phyloP scores from a whole-genome alignment of 2,113 vertebrate species.

The Amblyornis subalaris region DNA sequence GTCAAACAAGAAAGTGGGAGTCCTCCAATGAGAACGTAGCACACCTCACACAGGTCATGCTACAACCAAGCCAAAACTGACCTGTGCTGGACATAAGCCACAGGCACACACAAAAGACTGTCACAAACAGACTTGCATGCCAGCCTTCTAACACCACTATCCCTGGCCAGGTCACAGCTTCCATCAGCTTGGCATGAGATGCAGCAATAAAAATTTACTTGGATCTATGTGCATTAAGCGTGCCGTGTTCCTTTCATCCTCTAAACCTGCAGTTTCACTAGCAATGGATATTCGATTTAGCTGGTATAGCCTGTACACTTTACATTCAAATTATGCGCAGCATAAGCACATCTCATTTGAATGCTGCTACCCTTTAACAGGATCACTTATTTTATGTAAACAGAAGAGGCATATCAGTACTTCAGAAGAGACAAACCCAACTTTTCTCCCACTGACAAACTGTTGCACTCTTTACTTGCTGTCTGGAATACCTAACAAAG shows the following conservation, averaged over 20 bases:
- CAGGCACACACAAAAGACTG: fast-evolving
- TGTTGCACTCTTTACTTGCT: not conserved
- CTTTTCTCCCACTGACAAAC: not conserved
- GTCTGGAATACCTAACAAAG: not conserved
- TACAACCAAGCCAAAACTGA: not conserved
- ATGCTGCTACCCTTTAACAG: not conserved
- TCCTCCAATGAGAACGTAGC: not conserved
- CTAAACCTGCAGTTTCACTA: not conserved
- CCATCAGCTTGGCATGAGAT: fast-evolving
- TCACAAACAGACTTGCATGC: not conserved
- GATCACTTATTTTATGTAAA: not conserved
- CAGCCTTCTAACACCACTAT: not conserved
- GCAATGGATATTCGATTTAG: not conserved
- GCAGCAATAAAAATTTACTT: not conserved
- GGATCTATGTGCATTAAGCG: not conserved
- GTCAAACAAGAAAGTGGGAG: fast-evolving
- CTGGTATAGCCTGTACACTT: not conserved
- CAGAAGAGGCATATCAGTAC: not conserved
- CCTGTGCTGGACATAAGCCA: not conserved
- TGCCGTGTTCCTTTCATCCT: not conserved
- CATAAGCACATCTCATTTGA: not conserved
- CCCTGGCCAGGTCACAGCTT: not conserved
- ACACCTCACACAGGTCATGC: not conserved
- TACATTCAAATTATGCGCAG: fast-evolving
- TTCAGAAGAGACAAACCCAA: not conserved